Evolutionary conservation across 2,797 vertebrate species (phyloP), one percentile per base, ranked within the genome.

Genomic region (Crocodylus rhombifer): DNA sequence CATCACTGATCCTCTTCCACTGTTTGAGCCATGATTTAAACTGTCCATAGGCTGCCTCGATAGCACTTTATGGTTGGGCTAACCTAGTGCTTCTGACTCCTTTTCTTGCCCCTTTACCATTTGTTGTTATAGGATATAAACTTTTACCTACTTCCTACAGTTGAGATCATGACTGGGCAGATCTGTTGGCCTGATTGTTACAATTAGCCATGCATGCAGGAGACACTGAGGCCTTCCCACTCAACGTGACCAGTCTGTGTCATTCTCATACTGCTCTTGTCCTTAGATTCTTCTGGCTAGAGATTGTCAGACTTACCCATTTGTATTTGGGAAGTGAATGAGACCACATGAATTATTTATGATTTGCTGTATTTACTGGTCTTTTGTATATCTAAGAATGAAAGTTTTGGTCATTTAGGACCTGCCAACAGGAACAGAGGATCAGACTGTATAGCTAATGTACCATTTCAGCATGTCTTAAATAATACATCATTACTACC

Each of bases 291-390:
- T 86, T 92, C 58, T 93, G 30, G 17, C 20, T 30, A 58, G 36
- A 12, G 86, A 81, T 74, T 93, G 25, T 74, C 51, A 79, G 25
- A 85, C 86, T 71, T 1, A 2, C 74, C 75, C 55, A 0, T 36
- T 26, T 77, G 30, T 61, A 36, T 93, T 93, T 88, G 71, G 65
- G 84, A 88, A 89, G 80, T 61, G 28, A 82, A 76, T 57, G 58
- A n/a, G 83, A 67, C 11, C 26, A 51, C 10, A 5, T 33, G 64
- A 71, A 86, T 91, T 51, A 63, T 3, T 15, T 71, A 17, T 77
- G 81, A 63, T 0, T 77, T 18, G 7, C 51, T 94, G 89, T 81
- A 78, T 74, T 80, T 25, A n/a, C 86, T 5, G 3, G 28, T 60
- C 64, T 82, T 56, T 80, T 67, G 91, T 90, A 69, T 4, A 2